Evolutionary conservation across 2,888 invertebrate species (phyloP).

Genomic region (Ochropleura plecta): DNA sequence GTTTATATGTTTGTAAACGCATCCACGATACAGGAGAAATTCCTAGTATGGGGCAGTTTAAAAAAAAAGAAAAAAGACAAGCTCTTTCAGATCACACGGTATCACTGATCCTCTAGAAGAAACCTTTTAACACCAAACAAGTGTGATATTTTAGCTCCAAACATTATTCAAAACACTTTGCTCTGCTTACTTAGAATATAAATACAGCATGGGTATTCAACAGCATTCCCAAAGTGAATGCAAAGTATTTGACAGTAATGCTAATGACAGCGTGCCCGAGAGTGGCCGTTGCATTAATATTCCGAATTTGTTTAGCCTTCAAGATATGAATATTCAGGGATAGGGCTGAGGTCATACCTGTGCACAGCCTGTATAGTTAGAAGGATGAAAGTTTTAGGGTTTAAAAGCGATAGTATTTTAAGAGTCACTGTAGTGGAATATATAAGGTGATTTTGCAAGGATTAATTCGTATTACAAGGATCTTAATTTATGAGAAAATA

Average conservation of each 20-base stretch:
- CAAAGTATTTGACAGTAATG: slow-evolving; percentile 64
- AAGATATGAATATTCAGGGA: slow-evolving; percentile 57
- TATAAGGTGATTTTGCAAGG: no score
- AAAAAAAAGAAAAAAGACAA: no score
- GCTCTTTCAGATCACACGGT: not conserved
- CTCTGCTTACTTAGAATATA: slow-evolving; percentile 36
- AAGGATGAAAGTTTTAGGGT: slow-evolving; percentile 22
- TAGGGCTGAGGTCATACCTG: slow-evolving; percentile 43
- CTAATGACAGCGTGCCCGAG: slow-evolving; percentile 50
- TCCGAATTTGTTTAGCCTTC: slow-evolving; percentile 62
- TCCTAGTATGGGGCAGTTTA: no score
- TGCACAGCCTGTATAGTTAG: slow-evolving; percentile 33
- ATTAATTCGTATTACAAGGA: no score
- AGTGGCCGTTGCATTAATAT: slow-evolving; percentile 62
- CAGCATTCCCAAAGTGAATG: slow-evolving; percentile 55
- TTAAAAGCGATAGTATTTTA: slow-evolving; percentile 3
- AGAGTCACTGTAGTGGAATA: not conserved
- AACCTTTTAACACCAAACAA: slow-evolving; percentile 24
- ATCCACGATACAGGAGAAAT: no score
- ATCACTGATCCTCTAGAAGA: not conserved
- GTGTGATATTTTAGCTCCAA: not conserved
- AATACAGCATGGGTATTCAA: slow-evolving; percentile 55
- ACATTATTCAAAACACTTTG: slow-evolving; percentile 20
- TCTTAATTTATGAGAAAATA: no score
- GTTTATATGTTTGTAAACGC: no score